Evolutionary conservation across 2,888 invertebrate genomes (phyloP).

Genomic region (Theretra japonica): DNA sequence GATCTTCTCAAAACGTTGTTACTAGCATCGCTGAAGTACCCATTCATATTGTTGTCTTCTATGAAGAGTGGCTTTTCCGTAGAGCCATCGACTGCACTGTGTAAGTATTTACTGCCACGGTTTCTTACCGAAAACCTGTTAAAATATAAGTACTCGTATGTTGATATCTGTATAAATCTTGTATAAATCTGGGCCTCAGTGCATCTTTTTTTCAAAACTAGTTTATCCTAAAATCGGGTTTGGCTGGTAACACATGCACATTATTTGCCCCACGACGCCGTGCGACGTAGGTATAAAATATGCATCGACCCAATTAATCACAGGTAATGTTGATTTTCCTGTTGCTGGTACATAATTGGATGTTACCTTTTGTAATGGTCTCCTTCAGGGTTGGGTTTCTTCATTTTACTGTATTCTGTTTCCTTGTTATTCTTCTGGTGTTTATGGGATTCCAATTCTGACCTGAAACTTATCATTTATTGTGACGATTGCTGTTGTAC

Average conservation of each 20-base stretch:
- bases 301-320: too few relatives aligned
- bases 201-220: too few relatives aligned
- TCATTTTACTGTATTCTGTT: conserved; percentile 41
- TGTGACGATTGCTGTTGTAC: too few relatives aligned
- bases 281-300: too few relatives aligned
- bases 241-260: too few relatives aligned
- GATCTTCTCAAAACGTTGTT: conserved; percentile 60
- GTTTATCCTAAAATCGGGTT: too few relatives aligned
- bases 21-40: conserved; percentile 76
- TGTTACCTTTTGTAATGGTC: conserved; percentile 63
- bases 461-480: conserved; percentile 30
- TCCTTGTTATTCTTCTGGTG: conserved; percentile 38
- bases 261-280: too few relatives aligned
- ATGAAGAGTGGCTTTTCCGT: conserved; percentile 62
- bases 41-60: conserved; percentile 62
- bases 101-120: conserved; percentile 63
- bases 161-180: too few relatives aligned
- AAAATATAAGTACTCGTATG: not conserved
- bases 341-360: not conserved
- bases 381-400: conserved; percentile 49
- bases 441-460: conserved; percentile 39
- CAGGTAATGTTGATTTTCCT: too few relatives aligned
- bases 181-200: too few relatives aligned
- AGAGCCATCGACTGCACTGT: conserved; percentile 46
- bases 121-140: conserved; percentile 55